Base-by-base conservation (phyloP, 2,888 invertebrate genomes). In the Melieria omissa region DNA sequence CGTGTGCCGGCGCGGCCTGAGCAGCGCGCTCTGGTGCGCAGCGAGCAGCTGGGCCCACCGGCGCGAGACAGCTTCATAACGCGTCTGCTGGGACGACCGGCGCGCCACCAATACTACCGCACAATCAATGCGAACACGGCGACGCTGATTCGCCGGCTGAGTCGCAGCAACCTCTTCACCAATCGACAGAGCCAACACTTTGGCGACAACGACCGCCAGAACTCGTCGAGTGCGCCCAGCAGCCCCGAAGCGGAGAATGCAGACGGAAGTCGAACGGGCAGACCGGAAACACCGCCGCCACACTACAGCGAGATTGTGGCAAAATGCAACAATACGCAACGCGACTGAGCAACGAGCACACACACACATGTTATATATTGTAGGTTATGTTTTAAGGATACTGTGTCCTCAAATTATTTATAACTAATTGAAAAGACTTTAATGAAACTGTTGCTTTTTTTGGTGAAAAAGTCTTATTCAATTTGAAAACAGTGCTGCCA, bases 281-380 rank as follows among this genome's bases (percentile, higher is more conserved):
- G 86, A 7, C 79, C 85, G 1, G 87, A 86, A 78, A 86, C 86
- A 1, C 86, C 86, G 10, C 86, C 86, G 1, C 86, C 86, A 4
- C 79, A 83, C 1, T 86, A 86, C 62, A 79, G 78, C 4, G 86
- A 87, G 70, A 80, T 84, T 44, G 79, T 85, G 68, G 75, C 41
- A 14, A 69, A 69, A 63, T 7, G 5, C 29, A 14, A 5, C 60
- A 46, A 60, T 29, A 29, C 29, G 29, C 29, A 1, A 29, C 29
- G 29, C 29, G 29, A 29, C 29, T 29, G 29, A 29, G 29, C 29
- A 29, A 29, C 29, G 29, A n/a, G n/a, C 29, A 29, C 29, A 29
- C 29, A 29, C 29, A 29, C 29, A 29, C 29, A 29, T 29, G 29
- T 29, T 29, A 29, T 29, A 29, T 29, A 29, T 29, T 29, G 29